A percentile compares a stretch with the other conserved stretches of the same genome.
These are phyloP conservation scores for Hanleya hanleyi DNA, from an alignment of 2,888 invertebrate genomes.

Conservation along the genomic window DNA sequence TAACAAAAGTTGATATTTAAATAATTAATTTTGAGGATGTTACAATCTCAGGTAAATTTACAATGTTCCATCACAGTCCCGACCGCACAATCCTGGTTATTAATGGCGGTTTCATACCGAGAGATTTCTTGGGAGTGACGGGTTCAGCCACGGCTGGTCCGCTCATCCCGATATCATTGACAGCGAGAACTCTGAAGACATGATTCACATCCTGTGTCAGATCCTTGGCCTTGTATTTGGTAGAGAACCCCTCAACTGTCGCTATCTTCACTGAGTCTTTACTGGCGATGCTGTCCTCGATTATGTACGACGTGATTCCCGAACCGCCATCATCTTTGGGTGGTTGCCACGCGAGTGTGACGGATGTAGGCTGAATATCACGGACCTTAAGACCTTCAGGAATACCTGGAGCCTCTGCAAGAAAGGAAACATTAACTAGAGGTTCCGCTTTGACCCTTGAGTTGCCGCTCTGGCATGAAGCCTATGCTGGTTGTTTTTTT, in stretches of 20 bases:
- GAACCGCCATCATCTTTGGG: constrained; percentile 70
- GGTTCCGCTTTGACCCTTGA: no score
- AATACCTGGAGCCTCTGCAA: constrained; percentile 55
- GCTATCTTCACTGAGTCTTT: constrained; percentile 25
- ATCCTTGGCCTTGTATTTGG: constrained; percentile 72
- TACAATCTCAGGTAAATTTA: no score
- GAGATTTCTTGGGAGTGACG: constrained; percentile 50
- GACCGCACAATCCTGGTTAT: no score
- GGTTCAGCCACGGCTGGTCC: constrained; percentile 54
- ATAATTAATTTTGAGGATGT: no score
- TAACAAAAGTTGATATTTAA: no score
- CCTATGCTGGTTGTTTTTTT: no score
- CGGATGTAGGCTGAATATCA: constrained; percentile 55
- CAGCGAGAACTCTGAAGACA: constrained; percentile 65
- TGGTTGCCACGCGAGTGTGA: constrained; percentile 65
- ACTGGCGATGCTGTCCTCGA: constrained; percentile 59
- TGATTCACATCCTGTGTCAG: constrained; percentile 78
- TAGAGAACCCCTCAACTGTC: constrained; percentile 49
- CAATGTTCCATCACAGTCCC: no score
- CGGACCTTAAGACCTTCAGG: constrained; percentile 52
- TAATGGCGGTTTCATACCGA: no score
- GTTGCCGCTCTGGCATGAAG: no score
- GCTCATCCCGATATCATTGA: constrained; percentile 66
- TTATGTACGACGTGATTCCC: constrained; percentile 60
- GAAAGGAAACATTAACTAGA: no score